phyloP scores from a whole-genome alignment of 1,140 invertebrate species.

The Metopolophium dirhodum region DNA sequence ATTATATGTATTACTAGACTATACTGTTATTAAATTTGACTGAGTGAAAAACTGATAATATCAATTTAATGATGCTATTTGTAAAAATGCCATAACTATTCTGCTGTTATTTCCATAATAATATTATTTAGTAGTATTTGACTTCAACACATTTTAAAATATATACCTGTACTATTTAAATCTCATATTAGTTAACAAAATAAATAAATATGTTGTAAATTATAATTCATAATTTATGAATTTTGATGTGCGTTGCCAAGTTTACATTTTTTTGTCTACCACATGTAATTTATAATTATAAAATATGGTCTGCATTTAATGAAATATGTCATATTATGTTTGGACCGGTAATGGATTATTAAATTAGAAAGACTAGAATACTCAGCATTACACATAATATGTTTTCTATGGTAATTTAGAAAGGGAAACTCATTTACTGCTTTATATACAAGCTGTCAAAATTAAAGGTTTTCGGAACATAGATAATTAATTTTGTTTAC shows the following conservation, averaged over 20 bases:
- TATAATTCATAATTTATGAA: not conserved
- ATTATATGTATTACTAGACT: not conserved
- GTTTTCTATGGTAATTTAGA: slow-evolving; percentile 22
- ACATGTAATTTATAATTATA: not conserved
- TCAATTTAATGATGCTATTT: not conserved
- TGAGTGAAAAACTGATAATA: not conserved
- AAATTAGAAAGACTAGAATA: not conserved
- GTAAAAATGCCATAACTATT: not conserved
- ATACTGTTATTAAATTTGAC: not conserved
- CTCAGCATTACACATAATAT: not conserved
- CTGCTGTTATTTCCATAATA: too few relatives aligned
- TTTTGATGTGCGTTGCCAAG: not conserved
- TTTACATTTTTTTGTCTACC: not conserved
- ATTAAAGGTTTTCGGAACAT: slow-evolving; percentile 4
- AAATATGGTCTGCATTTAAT: not conserved
- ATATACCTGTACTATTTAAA: not conserved
- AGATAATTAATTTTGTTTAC: slow-evolving; percentile 6
- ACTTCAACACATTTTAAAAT: not conserved
- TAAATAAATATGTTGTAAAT: not conserved
- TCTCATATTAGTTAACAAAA: not conserved
- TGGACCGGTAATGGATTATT: not conserved
- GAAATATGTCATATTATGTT: not conserved
- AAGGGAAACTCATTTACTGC: slow-evolving; percentile 1
- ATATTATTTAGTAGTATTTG: too few relatives aligned
- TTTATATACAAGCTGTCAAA: not conserved